These are phyloP conservation scores for Sarcophaga rosellei DNA, from an alignment of 2,888 invertebrate species.

Conservation along the genomic window DNA sequence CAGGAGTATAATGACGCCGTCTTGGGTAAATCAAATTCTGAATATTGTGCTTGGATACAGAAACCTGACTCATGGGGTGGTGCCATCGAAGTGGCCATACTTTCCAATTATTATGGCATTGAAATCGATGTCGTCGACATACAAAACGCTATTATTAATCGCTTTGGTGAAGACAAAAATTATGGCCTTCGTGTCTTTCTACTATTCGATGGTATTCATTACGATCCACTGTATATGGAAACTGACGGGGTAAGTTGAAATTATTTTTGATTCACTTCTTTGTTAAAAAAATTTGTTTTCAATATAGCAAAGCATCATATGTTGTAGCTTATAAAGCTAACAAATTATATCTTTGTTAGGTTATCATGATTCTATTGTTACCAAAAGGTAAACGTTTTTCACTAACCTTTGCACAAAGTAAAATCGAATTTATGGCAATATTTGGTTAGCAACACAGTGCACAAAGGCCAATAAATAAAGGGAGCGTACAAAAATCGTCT, in stretches of 20 bases:
- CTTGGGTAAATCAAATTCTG: constrained; percentile 90
- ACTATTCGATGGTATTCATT: constrained; percentile 97
- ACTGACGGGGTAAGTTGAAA: constrained; percentile 86
- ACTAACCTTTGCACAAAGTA: too few species aligned
- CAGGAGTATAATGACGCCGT: constrained; percentile 92
- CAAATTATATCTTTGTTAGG: too few species aligned
- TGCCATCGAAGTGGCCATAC: constrained; percentile 95
- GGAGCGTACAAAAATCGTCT: too few species aligned
- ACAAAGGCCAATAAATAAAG: too few species aligned
- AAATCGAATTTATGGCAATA: too few species aligned
- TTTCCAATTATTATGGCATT: constrained; percentile 92
- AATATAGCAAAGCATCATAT: background rate
- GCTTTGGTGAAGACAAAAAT: constrained; percentile 95
- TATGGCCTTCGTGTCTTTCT: constrained; percentile 92
- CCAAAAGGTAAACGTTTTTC: too few species aligned
- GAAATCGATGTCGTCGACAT: constrained; percentile 98
- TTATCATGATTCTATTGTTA: too few species aligned
- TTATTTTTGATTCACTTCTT: background rate
- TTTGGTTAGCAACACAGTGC: too few species aligned
- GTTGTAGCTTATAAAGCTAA: too few species aligned
- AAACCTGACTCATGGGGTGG: constrained; percentile 97
- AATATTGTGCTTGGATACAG: constrained; percentile 95
- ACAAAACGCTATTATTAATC: constrained; percentile 92
- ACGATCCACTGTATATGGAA: constrained; percentile 95
- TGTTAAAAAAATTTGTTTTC: background rate